These are phyloP conservation scores for Acleris literana DNA, from an alignment of 2,888 invertebrate species.

Conservation along the genomic window DNA sequence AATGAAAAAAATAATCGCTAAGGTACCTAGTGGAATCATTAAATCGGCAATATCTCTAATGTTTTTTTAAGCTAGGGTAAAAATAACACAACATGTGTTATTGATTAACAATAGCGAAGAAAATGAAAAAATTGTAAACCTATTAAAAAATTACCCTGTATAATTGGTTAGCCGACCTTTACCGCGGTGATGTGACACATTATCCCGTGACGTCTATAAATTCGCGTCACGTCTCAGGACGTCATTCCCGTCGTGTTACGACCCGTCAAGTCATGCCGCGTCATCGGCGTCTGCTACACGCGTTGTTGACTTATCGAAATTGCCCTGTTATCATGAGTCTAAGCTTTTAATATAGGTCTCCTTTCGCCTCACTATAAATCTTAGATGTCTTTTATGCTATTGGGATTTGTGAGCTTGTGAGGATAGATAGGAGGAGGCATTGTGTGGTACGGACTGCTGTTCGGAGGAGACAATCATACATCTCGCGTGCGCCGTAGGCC, in stretches of 20 bases:
- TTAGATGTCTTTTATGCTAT: conserved; percentile 43
- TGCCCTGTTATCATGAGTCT: conserved; percentile 62
- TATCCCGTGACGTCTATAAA: conserved; percentile 59
- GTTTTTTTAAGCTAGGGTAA: no score
- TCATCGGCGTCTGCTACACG: conserved; percentile 56
- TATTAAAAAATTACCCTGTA: no score
- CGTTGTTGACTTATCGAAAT: conserved; percentile 68
- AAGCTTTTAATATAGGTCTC: conserved; percentile 50
- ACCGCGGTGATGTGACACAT: conserved; percentile 45
- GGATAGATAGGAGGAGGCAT: no score
- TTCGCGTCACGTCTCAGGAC: conserved; percentile 53
- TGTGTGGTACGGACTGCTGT: no score
- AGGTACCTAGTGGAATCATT: no score
- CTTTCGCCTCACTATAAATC: conserved; percentile 51
- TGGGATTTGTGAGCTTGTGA: background rate
- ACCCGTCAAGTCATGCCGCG: conserved; percentile 55
- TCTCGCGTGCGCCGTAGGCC: no score
- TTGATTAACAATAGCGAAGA: no score
- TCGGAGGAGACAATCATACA: no score
- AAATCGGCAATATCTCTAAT: no score
- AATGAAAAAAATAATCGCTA: no score
- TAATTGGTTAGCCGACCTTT: conserved; percentile 26
- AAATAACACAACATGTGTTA: no score
- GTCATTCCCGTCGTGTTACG: conserved; percentile 57
- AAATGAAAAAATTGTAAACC: no score